These are phyloP conservation scores for Temnothorax unifasciatus DNA, from an alignment of 2,888 invertebrate species.

Conservation along the genomic window DNA sequence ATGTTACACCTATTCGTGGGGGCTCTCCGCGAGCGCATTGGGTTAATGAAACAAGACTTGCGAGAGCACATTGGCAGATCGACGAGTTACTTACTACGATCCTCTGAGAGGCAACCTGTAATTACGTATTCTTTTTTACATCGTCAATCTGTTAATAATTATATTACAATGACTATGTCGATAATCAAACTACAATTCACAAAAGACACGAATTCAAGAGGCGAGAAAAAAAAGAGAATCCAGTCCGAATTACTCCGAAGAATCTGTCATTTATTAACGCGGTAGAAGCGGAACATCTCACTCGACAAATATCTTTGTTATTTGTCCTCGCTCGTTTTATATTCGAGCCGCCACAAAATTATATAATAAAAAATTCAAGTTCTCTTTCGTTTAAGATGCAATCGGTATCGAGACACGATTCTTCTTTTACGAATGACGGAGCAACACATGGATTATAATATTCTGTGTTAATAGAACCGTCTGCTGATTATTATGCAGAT, in stretches of 20 bases:
- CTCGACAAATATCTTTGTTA: background rate
- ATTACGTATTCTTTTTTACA: slow-evolving; percentile 31
- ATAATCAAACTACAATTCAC: background rate
- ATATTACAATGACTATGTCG: slow-evolving; percentile 10
- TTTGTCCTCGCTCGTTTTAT: background rate
- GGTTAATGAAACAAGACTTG: slow-evolving; percentile 33
- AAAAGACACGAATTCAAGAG: background rate
- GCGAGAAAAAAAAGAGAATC: background rate
- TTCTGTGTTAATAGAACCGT: slow-evolving; percentile 20
- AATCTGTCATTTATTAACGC: background rate
- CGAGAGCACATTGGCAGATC: slow-evolving; percentile 33
- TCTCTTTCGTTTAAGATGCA: background rate
- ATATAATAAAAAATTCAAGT: background rate
- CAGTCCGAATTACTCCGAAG: background rate
- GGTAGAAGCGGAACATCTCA: background rate
- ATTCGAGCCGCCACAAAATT: background rate
- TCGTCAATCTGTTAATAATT: slow-evolving; percentile 10
- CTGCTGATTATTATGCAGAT: slow-evolving; percentile 37
- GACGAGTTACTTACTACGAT: slow-evolving; percentile 30
- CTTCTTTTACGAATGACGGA: background rate
- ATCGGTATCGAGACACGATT: background rate
- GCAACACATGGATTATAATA: slow-evolving; percentile 16
- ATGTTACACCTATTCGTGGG: slow-evolving; percentile 19
- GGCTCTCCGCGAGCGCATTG: slow-evolving; percentile 19
- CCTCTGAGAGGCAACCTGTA: slow-evolving; percentile 4